A percentile compares a stretch with the other conserved stretches of the same genome.
phyloP scores from a whole-genome alignment of 2,888 invertebrate genomes.

The Andrena haemorrhoa region DNA sequence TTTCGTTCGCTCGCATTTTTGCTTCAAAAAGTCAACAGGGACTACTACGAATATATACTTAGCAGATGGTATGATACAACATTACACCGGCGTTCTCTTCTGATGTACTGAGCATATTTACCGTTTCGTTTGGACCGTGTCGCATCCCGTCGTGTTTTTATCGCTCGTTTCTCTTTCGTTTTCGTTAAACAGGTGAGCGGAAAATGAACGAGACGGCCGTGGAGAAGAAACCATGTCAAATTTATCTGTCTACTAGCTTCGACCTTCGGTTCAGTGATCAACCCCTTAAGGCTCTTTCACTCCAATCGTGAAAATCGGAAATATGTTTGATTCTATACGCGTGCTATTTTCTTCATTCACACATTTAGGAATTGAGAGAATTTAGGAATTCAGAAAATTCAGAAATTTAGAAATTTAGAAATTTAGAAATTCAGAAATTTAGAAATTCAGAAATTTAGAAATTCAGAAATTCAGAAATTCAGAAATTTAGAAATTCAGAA shows the following conservation, averaged over 20 bases:
- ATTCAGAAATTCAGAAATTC: no score
- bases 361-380: no score
- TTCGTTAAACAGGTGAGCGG: constrained; percentile 70
- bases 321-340: no score
- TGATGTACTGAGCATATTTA: constrained; percentile 74
- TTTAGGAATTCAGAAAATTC: no score
- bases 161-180: background rate
- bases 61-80: constrained; percentile 60
- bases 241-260: constrained; percentile 49
- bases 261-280: background rate
- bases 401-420: no score
- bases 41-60: constrained; percentile 69
- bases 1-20: constrained; percentile 49
- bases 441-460: no score
- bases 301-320: no score
- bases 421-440: no score
- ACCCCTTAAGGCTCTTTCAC: constrained; percentile 24
- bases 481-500: no score
- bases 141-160: constrained; percentile 72
- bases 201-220: constrained; percentile 81
- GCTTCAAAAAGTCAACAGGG: constrained; percentile 62
- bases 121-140: constrained; percentile 74
- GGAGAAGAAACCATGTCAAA: constrained; percentile 82
- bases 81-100: constrained; percentile 55
- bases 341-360: no score